Conservation (phyloP, 2,113 vertebrate species). For the Macquaria ambigua region DNA sequence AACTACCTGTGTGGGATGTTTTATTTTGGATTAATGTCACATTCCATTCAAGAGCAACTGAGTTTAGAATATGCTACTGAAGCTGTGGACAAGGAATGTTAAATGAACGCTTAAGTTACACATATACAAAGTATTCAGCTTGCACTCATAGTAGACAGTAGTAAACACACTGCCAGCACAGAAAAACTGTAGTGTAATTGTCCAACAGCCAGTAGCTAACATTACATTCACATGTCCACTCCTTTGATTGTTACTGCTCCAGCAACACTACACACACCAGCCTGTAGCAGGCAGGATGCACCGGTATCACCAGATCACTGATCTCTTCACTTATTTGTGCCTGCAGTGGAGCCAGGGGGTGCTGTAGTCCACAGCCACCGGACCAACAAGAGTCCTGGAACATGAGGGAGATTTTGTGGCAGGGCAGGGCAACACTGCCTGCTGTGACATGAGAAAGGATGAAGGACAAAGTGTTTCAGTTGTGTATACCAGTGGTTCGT, state of each 20-base stretch:
- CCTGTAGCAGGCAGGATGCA: neutral
- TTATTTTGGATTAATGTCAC: conserved; percentile 24
- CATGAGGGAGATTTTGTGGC: neutral
- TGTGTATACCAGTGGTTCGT: conserved; percentile 31
- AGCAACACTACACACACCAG: neutral
- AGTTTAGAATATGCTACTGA: neutral
- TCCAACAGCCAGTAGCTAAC: neutral
- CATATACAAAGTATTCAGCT: neutral
- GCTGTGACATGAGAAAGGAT: conserved; percentile 17
- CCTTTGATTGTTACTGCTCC: conserved; percentile 3
- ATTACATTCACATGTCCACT: conserved; percentile 38
- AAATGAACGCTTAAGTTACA: neutral
- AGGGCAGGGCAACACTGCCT: conserved; percentile 20
- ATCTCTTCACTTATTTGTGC: conserved; percentile 23
- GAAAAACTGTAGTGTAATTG: too few species aligned
- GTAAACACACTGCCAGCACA: neutral
- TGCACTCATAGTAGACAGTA: neutral
- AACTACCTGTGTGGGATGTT: conserved; percentile 82
- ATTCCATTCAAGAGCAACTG: neutral
- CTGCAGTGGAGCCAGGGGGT: conserved; percentile 19
- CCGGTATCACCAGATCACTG: conserved; percentile 27
- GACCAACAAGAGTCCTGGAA: conserved; percentile 49
- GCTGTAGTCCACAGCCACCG: conserved; percentile 23
- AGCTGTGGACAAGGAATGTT: neutral
- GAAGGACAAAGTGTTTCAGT: neutral